Base-by-base conservation (phyloP, 2,888 invertebrate genomes). In the Synergus japonicus region DNA sequence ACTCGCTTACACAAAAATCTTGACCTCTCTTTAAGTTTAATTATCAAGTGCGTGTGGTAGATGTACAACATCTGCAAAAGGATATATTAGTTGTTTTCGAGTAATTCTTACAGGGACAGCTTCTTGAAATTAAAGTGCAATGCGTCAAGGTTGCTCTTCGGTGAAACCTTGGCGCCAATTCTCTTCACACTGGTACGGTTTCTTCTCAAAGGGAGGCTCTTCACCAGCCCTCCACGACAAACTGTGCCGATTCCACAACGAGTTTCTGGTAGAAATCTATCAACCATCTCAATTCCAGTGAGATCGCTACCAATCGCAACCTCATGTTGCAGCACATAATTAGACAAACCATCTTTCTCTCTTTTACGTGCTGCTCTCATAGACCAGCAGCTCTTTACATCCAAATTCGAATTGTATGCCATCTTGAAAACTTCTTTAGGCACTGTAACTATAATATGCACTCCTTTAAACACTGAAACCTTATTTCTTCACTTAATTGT, bases 161-260 rank as follows among this genome's bases (percentile, higher is more conserved):
- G n/a, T 5, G 54, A 58, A n/a, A 54, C 79, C 46, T 76, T 82
- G 22, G 78, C 79, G 43, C 81, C 82, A 76, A 87, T 79, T 76
- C 85, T 85, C 78, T 86, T 88, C 8, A 69, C 13, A 65, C 65
- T 66, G 58, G 77, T 81, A 29, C 83, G 78, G 46, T 81, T 82
- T 65, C 81, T 88, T 58, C 85, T 86, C 76, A 89, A 83, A 13
- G 86, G 85, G 7, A 89, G 83, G 37, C 88, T 88, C 81, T 1
- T n/a, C n/a, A 88, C 86, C 41, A 89, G 82, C 54, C 88, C 88
- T 5, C 89, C 89, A 9, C 87, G 86, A 77, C 85, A 81, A 46
- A 86, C 73, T 64, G 78, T 81, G 49, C 84, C 73, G 43, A 83
- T 79, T 76, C 87, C 83, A 22, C 77, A 58, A 29, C 83, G 79